Conservation (phyloP, 2,113 vertebrate genomes). For the Oceanites oceanicus region DNA sequence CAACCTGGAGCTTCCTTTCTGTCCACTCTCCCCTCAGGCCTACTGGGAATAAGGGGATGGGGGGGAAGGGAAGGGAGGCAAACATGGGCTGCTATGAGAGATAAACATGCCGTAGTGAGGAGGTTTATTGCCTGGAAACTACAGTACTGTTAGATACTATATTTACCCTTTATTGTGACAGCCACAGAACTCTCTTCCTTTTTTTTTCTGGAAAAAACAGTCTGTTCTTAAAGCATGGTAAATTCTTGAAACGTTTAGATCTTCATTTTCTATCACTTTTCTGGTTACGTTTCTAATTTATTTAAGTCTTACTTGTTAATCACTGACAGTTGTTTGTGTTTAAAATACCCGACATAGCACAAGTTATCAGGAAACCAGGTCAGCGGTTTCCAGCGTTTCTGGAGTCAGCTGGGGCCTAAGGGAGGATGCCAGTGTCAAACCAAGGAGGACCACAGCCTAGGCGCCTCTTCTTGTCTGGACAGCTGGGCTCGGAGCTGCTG, state of each 20-base stretch:
- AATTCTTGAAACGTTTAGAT: not conserved
- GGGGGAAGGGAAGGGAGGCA: not conserved
- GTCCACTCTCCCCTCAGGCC: not conserved
- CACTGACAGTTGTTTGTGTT: not conserved
- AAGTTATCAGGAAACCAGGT: not conserved
- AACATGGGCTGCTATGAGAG: not conserved
- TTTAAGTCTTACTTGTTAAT: not conserved
- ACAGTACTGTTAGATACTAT: not conserved
- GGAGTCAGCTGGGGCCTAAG: not conserved
- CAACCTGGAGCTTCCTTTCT: not conserved
- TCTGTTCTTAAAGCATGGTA: not conserved
- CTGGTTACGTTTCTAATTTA: not conserved
- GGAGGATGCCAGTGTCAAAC: not conserved
- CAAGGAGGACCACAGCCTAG: not conserved
- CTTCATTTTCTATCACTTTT: not conserved
- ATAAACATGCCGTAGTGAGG: constrained; percentile 3
- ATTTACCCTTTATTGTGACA: constrained; percentile 27
- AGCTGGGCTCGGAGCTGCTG: not conserved
- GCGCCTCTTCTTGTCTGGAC: not conserved
- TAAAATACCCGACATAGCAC: not conserved
- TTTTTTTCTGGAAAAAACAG: constrained; percentile 5
- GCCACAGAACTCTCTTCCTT: not conserved
- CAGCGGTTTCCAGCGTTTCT: not conserved
- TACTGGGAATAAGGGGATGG: not conserved
- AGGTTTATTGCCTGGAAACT: constrained; percentile 33